phyloP scores from a whole-genome alignment of 2,888 invertebrate species.

The Hirtodrosophila histrioides region DNA sequence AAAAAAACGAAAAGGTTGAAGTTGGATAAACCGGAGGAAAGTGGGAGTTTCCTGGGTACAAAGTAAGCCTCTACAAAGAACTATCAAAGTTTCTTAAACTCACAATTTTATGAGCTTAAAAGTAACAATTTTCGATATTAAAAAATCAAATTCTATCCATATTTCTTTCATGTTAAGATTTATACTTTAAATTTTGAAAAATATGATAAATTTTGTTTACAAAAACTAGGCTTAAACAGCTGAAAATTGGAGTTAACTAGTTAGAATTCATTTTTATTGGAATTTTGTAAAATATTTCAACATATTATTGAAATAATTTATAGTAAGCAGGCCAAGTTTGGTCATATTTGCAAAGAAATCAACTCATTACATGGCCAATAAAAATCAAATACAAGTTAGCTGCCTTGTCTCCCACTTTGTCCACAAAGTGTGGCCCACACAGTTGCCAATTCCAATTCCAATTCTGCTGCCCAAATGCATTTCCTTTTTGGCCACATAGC shows the following conservation, averaged over 20 bases:
- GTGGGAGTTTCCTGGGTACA: too few relatives aligned
- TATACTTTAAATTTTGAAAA: too few relatives aligned
- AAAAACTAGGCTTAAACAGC: too few relatives aligned
- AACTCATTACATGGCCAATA: slow-evolving; percentile 24
- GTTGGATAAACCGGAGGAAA: slow-evolving; percentile 10
- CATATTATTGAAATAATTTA: too few relatives aligned
- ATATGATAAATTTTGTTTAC: too few relatives aligned
- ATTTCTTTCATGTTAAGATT: background rate
- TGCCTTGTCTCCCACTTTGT: slow-evolving; percentile 46
- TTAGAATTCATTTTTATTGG: background rate
- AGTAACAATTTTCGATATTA: too few relatives aligned
- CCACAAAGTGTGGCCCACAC: slow-evolving; percentile 44
- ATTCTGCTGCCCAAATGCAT: slow-evolving; percentile 75
- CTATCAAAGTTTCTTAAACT: background rate
- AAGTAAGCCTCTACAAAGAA: too few relatives aligned
- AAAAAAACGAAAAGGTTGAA: slow-evolving; percentile 1
- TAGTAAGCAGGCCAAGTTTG: slow-evolving; percentile 19
- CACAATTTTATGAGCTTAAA: too few relatives aligned
- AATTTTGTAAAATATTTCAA: too few relatives aligned
- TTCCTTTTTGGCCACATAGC: slow-evolving; percentile 76
- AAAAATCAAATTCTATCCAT: too few relatives aligned
- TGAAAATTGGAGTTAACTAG: too few relatives aligned
- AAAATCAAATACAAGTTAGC: slow-evolving; percentile 37
- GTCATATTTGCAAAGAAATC: slow-evolving; percentile 37
- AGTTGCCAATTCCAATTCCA: too few relatives aligned